These are phyloP conservation scores for Belonocnema kinseyi DNA, from an alignment of 1,140 invertebrate species.

Conservation along the genomic window DNA sequence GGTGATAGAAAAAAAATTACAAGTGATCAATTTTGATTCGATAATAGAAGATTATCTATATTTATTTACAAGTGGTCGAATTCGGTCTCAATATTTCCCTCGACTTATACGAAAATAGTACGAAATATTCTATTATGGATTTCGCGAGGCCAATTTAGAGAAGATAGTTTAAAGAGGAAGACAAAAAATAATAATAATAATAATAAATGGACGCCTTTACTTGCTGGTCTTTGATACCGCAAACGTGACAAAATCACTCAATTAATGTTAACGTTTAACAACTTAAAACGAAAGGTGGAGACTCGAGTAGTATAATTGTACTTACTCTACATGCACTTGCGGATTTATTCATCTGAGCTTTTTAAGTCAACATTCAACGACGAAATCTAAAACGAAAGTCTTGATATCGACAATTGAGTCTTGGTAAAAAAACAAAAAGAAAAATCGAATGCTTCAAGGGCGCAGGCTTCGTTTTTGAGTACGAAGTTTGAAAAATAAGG, in stretches of 20 bases:
- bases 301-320: constrained; percentile 39
- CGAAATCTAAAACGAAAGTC: constrained; percentile 2
- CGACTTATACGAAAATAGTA: background rate
- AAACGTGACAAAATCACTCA: constrained; percentile 57
- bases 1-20: constrained; percentile 23
- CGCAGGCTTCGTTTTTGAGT: too few relatives aligned
- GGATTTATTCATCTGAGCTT: background rate
- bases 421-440: background rate
- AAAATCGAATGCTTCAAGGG: background rate
- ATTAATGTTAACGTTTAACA: constrained; percentile 55
- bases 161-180: background rate
- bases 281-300: constrained; percentile 48
- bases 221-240: constrained; percentile 57
- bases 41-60: background rate
- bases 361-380: constrained; percentile 1
- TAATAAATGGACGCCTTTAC: constrained; percentile 59
- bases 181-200: constrained; percentile 32
- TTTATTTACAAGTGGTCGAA: too few relatives aligned
- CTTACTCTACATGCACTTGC: constrained; percentile 2
- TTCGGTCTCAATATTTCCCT: too few relatives aligned
- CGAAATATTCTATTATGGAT: background rate
- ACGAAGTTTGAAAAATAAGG: too few relatives aligned
- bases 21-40: background rate
- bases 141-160: background rate
- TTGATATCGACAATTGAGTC: background rate